Percentiles rank a stretch among this genome's conserved stretches.
Evolutionary conservation across 2,113 vertebrate genomes (phyloP).

Genomic region (Girardinichthys multiradiatus): DNA sequence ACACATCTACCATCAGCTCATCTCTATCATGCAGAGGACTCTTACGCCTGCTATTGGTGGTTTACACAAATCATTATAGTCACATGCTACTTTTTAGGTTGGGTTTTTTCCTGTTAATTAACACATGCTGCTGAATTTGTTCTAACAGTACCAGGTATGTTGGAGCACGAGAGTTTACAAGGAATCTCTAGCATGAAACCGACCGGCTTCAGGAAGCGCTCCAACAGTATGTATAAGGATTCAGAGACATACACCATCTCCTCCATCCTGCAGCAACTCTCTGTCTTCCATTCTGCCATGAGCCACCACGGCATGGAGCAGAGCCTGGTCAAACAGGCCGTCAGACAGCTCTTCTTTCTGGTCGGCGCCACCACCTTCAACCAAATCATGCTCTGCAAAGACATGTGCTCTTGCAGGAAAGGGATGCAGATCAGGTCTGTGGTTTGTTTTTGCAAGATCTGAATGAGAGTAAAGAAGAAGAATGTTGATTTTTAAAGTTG

Average conservation of each 20-base stretch:
- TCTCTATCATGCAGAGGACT: slow-evolving; percentile 87
- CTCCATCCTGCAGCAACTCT: slow-evolving; percentile 91
- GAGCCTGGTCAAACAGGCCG: slow-evolving; percentile 85
- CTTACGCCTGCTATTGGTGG: slow-evolving; percentile 90
- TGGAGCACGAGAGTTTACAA: slow-evolving; percentile 96
- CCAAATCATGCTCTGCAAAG: slow-evolving; percentile 95
- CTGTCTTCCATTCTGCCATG: slow-evolving; percentile 89
- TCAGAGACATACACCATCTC: slow-evolving; percentile 87
- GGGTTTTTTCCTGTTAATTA: not conserved
- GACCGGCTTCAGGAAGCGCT: slow-evolving; percentile 93
- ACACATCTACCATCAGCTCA: slow-evolving; percentile 90
- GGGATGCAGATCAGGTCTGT: slow-evolving; percentile 98
- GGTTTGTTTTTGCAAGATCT: not conserved
- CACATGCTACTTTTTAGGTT: not conserved
- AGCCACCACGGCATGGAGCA: slow-evolving; percentile 90
- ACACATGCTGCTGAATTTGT: not conserved
- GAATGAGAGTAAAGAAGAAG: not conserved
- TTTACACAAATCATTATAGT: not conserved
- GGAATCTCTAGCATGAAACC: slow-evolving; percentile 97
- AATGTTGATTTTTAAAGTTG: not conserved
- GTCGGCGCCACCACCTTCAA: slow-evolving; percentile 89
- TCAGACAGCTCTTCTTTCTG: slow-evolving; percentile 92
- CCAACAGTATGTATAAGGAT: slow-evolving; percentile 87
- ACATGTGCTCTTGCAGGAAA: slow-evolving; percentile 98
- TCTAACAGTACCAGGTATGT: slow-evolving; percentile 89